Conservation (phyloP, 1,140 invertebrate species). For the Scaptomyza graminum region DNA sequence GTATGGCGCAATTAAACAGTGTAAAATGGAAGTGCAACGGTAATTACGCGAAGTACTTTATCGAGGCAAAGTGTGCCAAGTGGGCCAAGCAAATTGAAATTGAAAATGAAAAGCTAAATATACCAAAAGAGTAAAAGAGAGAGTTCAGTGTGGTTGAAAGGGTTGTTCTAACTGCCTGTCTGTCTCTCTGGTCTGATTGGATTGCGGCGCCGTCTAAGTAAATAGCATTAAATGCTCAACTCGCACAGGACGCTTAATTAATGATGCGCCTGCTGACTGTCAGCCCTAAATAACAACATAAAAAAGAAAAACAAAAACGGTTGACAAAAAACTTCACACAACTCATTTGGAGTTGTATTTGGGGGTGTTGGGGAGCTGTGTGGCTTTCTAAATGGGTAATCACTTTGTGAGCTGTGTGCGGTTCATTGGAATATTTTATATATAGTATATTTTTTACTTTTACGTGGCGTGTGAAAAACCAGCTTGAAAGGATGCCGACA, state of each 20-base stretch:
- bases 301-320: slow-evolving; percentile 8
- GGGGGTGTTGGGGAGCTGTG: slow-evolving; percentile 7
- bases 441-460: too few relatives aligned
- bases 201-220: slow-evolving; percentile 63
- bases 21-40: slow-evolving; percentile 59
- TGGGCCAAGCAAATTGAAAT: slow-evolving; percentile 9
- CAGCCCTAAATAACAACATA: slow-evolving; percentile 29
- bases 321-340: slow-evolving; percentile 15
- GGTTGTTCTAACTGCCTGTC: slow-evolving; percentile 11
- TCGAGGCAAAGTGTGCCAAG: slow-evolving; percentile 49
- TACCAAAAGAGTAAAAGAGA: not conserved
- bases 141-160: slow-evolving; percentile 10
- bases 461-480: slow-evolving; percentile 74
- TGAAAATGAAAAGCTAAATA: slow-evolving; percentile 4
- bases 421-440: slow-evolving; percentile 47
- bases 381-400: slow-evolving; percentile 12
- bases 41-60: slow-evolving; percentile 50
- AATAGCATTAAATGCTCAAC: slow-evolving; percentile 74
- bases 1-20: slow-evolving; percentile 52
- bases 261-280: slow-evolving; percentile 48
- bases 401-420: slow-evolving; percentile 51
- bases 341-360: not conserved
- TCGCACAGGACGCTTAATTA: slow-evolving; percentile 46
- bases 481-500: slow-evolving; percentile 75
- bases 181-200: slow-evolving; percentile 4